Evolutionary conservation across 2,888 invertebrate genomes (phyloP), one percentile per base, ranked within the genome.

Genomic region (Tetanocera ferruginea): DNA sequence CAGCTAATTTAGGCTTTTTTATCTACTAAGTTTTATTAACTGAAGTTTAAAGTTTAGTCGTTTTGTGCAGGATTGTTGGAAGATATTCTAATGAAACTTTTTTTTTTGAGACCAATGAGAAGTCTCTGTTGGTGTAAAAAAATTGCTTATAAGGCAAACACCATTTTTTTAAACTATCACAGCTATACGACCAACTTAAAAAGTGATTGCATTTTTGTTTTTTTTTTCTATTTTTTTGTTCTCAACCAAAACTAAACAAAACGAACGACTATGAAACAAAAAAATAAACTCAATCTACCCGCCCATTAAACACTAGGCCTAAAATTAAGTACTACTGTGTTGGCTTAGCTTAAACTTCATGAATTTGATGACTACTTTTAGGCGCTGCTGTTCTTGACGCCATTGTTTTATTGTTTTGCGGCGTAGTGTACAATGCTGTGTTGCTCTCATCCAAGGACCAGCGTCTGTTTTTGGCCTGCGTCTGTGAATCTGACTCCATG

Each of bases 141-240:
- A 37, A 17, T 23, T 55, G 55, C 6, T 55, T 14, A 14, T 55
- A 55, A 25, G 1, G 6, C 43, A 43, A 43, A 11, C 14, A 43
- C 11, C 23, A 1, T 55, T 60, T 73, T 76, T 79, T 60, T 78
- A 83, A 84, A 80, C 81, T 84, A 84, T 84, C 84, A 84, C 83
- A 84, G 84, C 83, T 83, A 71, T 74, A 79, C 80, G 81, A 76
- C 79, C 81, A 80, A 57, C 72, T 43, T n/a, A 78, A 78, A 80
- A 43, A 81, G 79, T 77, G 80, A 77, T 72, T n/a, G n/a, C n/a
- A n/a, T n/a, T 78, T 80, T 73, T 57, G 52, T 69, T 51, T n/a
- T 34, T 31, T 52, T 70, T 23, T 17, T 49, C 19, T 51, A 31
- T n/a, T n/a, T n/a, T n/a, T 51, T 6, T 19, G 3, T 69, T 49